Base-by-base conservation (phyloP, 2,113 vertebrate species). In the Neodontobutis hainanensis region DNA sequence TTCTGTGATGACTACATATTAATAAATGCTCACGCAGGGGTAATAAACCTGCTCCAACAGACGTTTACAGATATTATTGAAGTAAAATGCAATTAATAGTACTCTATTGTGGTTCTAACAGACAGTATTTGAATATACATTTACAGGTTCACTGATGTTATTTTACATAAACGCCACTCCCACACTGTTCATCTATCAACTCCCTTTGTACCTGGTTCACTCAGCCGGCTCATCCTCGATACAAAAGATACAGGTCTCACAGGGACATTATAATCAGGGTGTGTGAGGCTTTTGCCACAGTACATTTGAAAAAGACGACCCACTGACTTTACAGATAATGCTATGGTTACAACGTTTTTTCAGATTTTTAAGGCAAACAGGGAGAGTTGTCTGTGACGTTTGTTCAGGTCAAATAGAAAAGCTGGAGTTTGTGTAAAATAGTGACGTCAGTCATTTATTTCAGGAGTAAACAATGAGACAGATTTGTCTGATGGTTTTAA, bases 121-220 rank as follows among this genome's bases (percentile, higher is more conserved):
- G n/a, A n/a, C n/a, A n/a, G n/a, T n/a, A n/a, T n/a, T n/a, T n/a
- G n/a, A n/a, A n/a, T n/a, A n/a, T n/a, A n/a, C n/a, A n/a, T n/a
- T n/a, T n/a, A n/a, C n/a, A 68, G 58, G 52, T 63, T 12, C 60
- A 51, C 34, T 72, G 9, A 19, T 64, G 53, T 66, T 35, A 0
- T 0, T 0, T 57, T 11, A 43, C 55, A 81, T 67, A 66, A 83
- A 76, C 66, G 68, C 73, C 62, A 60, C 40, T 12, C 19, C 32
- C 68, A 44, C 3, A 11, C 36, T 12, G 0, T 2, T 2, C 67
- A 19, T 43, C 16, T 59, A 40, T 59, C 19, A 43, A 9, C 9
- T 56, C 59, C 84, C 84, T 86, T 75, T 75, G 49, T 35, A 10
- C 61, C 43, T 50, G 15, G 64, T 71, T 71, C 49, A 65, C 53